Evolutionary conservation across 2,113 vertebrate species (phyloP).

Genomic region (Pluvialis apricaria): DNA sequence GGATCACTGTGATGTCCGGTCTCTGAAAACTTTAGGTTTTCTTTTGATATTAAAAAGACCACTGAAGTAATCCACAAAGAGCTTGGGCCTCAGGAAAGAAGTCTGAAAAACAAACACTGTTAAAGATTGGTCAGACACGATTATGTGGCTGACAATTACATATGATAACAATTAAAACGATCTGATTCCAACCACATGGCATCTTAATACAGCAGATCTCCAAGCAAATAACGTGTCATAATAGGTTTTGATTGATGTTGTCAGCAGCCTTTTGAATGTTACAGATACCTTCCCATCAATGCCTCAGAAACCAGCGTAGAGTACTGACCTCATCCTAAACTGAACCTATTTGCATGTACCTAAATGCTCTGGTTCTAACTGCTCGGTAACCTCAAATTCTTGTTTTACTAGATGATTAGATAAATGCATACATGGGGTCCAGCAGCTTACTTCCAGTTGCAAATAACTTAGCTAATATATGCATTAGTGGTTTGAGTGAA

Average conservation of each 20-base stretch:
- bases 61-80: conserved; percentile 47
- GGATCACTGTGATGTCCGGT: conserved; percentile 51
- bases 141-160: conserved; percentile 61
- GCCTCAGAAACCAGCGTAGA: not conserved
- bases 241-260: conserved; percentile 47
- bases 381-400: not conserved
- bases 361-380: not conserved
- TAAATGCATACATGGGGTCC: not conserved
- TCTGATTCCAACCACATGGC: conserved; percentile 62
- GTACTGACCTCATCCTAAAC: not conserved
- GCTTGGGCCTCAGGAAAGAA: conserved; percentile 47
- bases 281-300: not conserved
- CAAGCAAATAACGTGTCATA: conserved; percentile 26
- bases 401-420: not conserved
- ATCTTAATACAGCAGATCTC: conserved; percentile 49
- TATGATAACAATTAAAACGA: conserved; percentile 68
- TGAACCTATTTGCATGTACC: not conserved
- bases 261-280: conserved; percentile 47
- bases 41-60: conserved; percentile 61
- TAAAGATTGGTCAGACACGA: conserved; percentile 10
- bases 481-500: not conserved
- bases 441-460: not conserved
- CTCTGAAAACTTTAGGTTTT: conserved; percentile 42
- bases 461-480: not conserved
- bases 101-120: conserved; percentile 51